Base-by-base conservation (phyloP, 2,113 vertebrate genomes). In the Elephas maximus region DNA sequence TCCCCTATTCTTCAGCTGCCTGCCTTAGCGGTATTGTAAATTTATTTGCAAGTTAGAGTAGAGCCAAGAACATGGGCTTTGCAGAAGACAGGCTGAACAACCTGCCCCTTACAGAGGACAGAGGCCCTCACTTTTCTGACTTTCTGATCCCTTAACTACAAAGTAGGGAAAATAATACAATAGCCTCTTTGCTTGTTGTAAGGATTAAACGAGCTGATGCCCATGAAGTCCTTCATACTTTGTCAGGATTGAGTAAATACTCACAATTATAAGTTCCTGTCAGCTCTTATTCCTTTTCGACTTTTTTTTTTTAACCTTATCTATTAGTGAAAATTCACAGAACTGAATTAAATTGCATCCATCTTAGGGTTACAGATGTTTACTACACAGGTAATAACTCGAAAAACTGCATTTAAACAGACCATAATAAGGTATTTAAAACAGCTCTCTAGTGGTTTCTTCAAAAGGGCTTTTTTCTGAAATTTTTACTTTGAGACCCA, bases 381-480 rank as follows among this genome's bases (percentile, higher is more conserved):
- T 94, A 23, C 48, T 90, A 23, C 89, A 76, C 37, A 85, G 45
- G 30, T 44, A 65, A 78, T 76, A 48, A 48, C 77, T 95, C 91
- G 74, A 28, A 93, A 93, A 89, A 82, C 12, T 41, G 44, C 20
- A 20, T 89, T 93, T 88, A 85, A 94, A 78, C 20, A 86, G 92
- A 69, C 15, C 20, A 18, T 83, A 83, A 33, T 57, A 73, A 81
- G 41, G 17, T 80, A 81, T 86, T 78, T 94, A 87, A 94, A 90
- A 74, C 30, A 89, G 33, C 78, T 44, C n/a, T 65, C 41, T 21
- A 53, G 3, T 69, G 63, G 48, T 86, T 97, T 96, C 84, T 82
- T 89, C 28, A 76, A 74, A 91, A 37, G 37, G 24, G 18, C 8
- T 10, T 48, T 63, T 90, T 91, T 76, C 51, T 90, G 51, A 69